These are phyloP conservation scores for Peromyscus nudipes DNA, from an alignment of 2,797 vertebrate genomes.

Conservation along the genomic window DNA sequence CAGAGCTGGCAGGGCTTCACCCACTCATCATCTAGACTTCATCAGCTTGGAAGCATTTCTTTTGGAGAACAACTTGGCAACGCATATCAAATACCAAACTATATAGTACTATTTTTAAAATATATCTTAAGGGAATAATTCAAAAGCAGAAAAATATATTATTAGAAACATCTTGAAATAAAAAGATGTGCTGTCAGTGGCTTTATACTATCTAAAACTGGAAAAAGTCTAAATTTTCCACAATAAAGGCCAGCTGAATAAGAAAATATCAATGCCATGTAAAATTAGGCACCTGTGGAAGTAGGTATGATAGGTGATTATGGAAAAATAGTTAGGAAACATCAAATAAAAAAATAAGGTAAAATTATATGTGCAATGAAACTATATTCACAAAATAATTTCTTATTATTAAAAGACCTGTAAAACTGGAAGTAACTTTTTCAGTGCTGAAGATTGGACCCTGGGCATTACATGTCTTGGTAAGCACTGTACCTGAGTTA, in stretches of 20 bases:
- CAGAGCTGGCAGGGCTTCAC: background rate
- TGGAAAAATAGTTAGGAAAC: constrained; percentile 18
- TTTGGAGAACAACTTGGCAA: constrained; percentile 16
- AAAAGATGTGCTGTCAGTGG: background rate
- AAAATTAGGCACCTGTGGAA: constrained; percentile 15
- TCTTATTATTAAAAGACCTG: background rate
- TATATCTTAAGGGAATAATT: constrained; percentile 22
- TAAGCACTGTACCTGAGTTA: background rate
- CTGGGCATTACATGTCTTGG: background rate
- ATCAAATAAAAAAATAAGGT: background rate
- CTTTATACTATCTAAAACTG: background rate
- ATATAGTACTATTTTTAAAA: constrained; percentile 15
- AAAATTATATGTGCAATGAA: constrained; percentile 11
- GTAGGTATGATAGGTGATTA: background rate
- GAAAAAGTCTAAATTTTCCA: constrained; percentile 19
- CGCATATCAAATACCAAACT: background rate
- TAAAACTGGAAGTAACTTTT: constrained; percentile 37
- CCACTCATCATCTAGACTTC: background rate
- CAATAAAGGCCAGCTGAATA: background rate
- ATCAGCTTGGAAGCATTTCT: background rate
- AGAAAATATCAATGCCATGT: background rate
- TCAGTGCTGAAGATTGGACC: background rate
- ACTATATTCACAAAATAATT: constrained; percentile 37
- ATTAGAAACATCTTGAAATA: constrained; percentile 48
- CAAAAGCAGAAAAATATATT: constrained; percentile 59